phyloP scores from a whole-genome alignment of 2,113 vertebrate genomes.

The Cathartes aura region DNA sequence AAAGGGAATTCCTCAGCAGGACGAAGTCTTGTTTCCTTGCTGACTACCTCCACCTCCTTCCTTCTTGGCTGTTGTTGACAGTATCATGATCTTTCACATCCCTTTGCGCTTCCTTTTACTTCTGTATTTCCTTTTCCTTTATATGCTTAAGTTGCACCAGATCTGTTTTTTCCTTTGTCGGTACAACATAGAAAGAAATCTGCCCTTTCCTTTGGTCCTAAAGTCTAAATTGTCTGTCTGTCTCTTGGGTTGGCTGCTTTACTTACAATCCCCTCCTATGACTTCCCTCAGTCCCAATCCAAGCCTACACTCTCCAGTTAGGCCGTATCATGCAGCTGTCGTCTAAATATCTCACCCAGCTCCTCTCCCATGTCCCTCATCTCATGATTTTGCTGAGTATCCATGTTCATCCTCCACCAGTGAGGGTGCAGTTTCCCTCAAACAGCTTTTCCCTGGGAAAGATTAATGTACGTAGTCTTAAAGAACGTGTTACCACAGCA shows the following conservation, averaged over 20 bases:
- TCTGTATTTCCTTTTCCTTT: constrained; percentile 2
- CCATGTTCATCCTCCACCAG: neutral
- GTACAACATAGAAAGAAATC: neutral
- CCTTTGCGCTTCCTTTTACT: neutral
- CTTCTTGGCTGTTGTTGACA: neutral
- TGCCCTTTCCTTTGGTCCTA: neutral
- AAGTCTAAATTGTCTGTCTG: neutral
- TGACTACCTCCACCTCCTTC: neutral
- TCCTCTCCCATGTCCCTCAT: neutral
- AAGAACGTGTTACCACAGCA: neutral
- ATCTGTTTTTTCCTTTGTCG: neutral
- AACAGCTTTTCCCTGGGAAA: neutral
- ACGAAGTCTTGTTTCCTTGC: neutral
- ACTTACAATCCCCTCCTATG: neutral
- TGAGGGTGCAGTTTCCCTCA: neutral
- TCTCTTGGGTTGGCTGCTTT: neutral
- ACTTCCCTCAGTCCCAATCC: neutral
- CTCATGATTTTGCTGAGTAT: neutral
- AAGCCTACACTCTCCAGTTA: neutral
- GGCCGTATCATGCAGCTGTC: neutral
- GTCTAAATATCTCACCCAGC: neutral
- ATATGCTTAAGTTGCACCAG: neutral
- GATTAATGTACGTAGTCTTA: neutral
- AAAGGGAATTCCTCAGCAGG: neutral
- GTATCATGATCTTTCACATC: neutral